A percentile compares a stretch with the other conserved stretches of the same genome.
Evolutionary conservation across 2,797 vertebrate species (phyloP).

Genomic region (Urosaurus nigricauda): DNA sequence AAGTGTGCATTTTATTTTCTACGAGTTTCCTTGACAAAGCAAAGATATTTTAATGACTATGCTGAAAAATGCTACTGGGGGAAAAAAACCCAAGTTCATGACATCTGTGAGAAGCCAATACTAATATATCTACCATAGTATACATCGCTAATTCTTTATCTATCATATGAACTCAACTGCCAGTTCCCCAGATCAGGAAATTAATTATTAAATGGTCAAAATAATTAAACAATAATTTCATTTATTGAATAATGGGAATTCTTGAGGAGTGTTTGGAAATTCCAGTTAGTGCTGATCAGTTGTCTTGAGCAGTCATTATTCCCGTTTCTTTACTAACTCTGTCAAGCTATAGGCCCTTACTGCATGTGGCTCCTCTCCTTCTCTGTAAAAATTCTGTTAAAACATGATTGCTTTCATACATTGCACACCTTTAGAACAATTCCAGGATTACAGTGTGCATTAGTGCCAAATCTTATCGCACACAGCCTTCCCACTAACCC

Average conservation of each 20-base stretch:
- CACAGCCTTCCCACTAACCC: too few relatives aligned
- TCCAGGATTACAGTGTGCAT: too few relatives aligned
- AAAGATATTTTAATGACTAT: slow-evolving; percentile 46
- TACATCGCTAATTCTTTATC: slow-evolving; percentile 67
- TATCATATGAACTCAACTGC: slow-evolving; percentile 66
- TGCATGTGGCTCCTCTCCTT: too few relatives aligned
- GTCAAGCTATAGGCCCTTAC: too few relatives aligned
- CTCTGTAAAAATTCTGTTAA: too few relatives aligned
- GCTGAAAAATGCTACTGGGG: slow-evolving; percentile 50
- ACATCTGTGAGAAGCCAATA: slow-evolving; percentile 64
- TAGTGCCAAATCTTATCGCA: too few relatives aligned
- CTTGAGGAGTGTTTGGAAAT: slow-evolving; percentile 35
- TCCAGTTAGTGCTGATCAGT: slow-evolving; percentile 41
- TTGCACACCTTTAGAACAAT: too few relatives aligned
- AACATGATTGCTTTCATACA: too few relatives aligned
- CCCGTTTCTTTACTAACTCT: background rate
- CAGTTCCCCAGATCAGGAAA: slow-evolving; percentile 60
- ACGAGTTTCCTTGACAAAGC: slow-evolving; percentile 22
- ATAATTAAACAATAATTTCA: slow-evolving; percentile 70
- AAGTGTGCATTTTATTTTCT: background rate
- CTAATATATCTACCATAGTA: slow-evolving; percentile 60
- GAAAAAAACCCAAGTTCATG: slow-evolving; percentile 54
- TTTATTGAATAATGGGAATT: slow-evolving; percentile 54
- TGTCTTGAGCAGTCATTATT: slow-evolving; percentile 42
- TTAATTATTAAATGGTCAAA: slow-evolving; percentile 62